Conservation (phyloP, 1,140 invertebrate species). For the Bombus picipes region DNA sequence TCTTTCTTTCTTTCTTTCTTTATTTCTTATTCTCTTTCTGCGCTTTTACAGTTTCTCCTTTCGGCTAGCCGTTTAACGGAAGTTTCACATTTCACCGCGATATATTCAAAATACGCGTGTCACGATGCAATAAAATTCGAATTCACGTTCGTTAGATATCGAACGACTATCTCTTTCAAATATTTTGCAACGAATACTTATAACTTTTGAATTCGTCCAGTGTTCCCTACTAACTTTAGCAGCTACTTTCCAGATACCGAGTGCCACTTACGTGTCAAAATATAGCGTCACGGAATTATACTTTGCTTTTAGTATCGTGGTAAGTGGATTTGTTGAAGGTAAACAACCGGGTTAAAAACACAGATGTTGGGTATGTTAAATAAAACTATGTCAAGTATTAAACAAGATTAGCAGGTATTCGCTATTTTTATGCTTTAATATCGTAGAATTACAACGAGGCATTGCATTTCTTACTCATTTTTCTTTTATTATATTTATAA, state of each 20-base stretch:
- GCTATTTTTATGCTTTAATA: too few relatives aligned
- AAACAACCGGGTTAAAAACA: not conserved
- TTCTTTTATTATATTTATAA: too few relatives aligned
- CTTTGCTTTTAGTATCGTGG: not conserved
- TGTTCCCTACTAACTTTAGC: not conserved
- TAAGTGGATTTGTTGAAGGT: not conserved
- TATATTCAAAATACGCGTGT: slow-evolving; percentile 16
- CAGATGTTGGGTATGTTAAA: too few relatives aligned
- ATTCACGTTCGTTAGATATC: slow-evolving; percentile 8
- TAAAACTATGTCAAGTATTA: too few relatives aligned
- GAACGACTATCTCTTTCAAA: slow-evolving; percentile 14
- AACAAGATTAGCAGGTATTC: not conserved
- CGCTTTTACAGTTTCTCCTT: slow-evolving; percentile 15
- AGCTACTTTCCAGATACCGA: not conserved
- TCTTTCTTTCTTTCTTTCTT: slow-evolving; percentile 27
- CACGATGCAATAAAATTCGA: not conserved
- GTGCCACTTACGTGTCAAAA: not conserved
- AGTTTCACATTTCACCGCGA: slow-evolving; percentile 63
- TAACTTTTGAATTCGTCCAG: not conserved
- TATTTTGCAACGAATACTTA: slow-evolving; percentile 4
- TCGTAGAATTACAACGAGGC: too few relatives aligned
- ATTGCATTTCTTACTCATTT: too few relatives aligned
- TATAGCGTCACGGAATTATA: not conserved
- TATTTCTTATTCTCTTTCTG: slow-evolving; percentile 6
- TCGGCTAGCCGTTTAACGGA: slow-evolving; percentile 50